Evolutionary conservation across 2,888 invertebrate genomes (phyloP).

Genomic region (Onchidella celtica): DNA sequence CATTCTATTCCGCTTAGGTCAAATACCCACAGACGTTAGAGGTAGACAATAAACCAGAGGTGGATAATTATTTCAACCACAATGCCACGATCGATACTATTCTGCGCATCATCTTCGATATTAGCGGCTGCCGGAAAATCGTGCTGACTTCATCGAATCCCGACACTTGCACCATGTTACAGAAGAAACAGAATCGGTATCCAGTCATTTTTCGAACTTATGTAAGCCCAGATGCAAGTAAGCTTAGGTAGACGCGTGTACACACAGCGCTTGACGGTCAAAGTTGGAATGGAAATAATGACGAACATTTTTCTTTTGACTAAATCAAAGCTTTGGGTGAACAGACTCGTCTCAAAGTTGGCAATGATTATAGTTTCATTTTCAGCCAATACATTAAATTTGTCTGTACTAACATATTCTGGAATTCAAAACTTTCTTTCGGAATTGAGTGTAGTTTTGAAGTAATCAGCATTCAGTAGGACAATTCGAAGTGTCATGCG

Average conservation of each 20-base stretch:
- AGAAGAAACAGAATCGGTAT: constrained; percentile 23
- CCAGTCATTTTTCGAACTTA: constrained; percentile 4
- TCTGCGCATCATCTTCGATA: neutral
- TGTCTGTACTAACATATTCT: too few relatives aligned
- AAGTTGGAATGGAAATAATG: too few relatives aligned
- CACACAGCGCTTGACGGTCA: neutral
- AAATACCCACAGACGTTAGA: constrained; percentile 8
- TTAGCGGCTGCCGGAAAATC: neutral
- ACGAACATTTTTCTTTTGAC: too few relatives aligned
- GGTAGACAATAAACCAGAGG: neutral
- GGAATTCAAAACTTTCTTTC: too few relatives aligned
- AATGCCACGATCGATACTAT: neutral
- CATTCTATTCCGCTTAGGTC: constrained; percentile 8
- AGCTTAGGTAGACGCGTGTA: neutral
- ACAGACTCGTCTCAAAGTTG: too few relatives aligned
- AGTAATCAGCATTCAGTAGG: too few relatives aligned
- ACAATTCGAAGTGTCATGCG: too few relatives aligned
- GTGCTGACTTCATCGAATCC: constrained; percentile 3
- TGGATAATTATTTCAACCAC: constrained; percentile 11
- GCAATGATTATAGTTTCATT: too few relatives aligned
- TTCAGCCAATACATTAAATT: too few relatives aligned
- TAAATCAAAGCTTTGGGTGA: too few relatives aligned
- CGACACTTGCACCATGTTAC: constrained; percentile 29
- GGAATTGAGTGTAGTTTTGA: too few relatives aligned
- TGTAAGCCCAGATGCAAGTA: too few relatives aligned